Base-by-base conservation (phyloP, 92 coral and sea anemone species). In the Bergia sp. region DNA sequence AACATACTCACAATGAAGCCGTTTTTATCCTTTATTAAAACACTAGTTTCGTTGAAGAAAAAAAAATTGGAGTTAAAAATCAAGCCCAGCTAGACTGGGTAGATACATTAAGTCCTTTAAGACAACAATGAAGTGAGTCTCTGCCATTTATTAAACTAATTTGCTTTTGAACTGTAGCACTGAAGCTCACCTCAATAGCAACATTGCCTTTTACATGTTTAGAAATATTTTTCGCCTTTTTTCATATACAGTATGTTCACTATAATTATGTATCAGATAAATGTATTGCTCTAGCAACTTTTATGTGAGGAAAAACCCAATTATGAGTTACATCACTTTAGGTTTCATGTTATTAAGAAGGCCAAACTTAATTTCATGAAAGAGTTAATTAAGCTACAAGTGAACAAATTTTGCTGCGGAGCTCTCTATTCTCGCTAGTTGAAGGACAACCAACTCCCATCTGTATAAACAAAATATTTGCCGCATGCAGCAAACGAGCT, bases 391-490 rank as follows among this genome's bases (percentile, higher is more conserved):
- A 23, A 36, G 36, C 76, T 72, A 12, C 76, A 7, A 72, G 15
- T 6, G 16, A 74, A 16, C 8, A 37, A 38, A 18, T 16, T 5
- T 74, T 74, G 18, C 39, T 7, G 1, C 29, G 10, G 11, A 74
- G 4, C 39, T 13, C 44, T 74, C 29, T 74, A n/a, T 7, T 74
- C 4, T 7, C n/a, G 23, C 15, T 37, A 20, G 7, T 37, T 29
- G 36, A 43, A 13, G 5, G 44, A 38, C 18, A 77, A n/a, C 16
- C 13, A 58, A 18, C 81, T 13, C 9, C 36, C 81, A 77, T 44
- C 81, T 77, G 81, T 77, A 18, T 43, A 77, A 77, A 77, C 81
- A 77, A 77, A 77, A 44, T 77, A 16, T 16, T 16, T 12, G n/a
- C 81, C 57, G 49, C 36, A 77, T 77, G 58, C 55, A 77, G 81